Evolutionary conservation across 35 echinoderm and acorn worm genomes (phyloP).

Genomic region (Anneissia japonica): DNA sequence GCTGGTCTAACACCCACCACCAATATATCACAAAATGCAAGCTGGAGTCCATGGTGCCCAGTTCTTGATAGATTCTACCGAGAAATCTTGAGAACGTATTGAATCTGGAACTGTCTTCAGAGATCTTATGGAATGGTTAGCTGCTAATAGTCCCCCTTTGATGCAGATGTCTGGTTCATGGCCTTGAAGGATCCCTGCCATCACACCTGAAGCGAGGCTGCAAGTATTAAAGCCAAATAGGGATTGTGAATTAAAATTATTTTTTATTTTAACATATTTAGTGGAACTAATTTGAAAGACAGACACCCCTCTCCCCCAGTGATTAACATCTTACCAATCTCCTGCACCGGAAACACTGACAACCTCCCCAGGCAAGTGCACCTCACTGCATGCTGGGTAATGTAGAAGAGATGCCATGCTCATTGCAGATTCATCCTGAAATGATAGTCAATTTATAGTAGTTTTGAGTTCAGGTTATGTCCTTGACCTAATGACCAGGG

Average conservation of each 20-base stretch:
- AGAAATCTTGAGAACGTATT: constrained; percentile 32
- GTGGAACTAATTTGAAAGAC: background rate
- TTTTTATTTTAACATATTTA: background rate
- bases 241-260: background rate
- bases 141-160: constrained; percentile 59
- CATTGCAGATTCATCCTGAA: constrained; percentile 6
- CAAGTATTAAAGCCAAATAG: background rate
- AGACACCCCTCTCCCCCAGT: no score
- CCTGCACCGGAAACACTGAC: constrained; percentile 86
- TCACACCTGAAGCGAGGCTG: constrained; percentile 59
- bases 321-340: constrained; percentile 62
- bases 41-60: constrained; percentile 33
- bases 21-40: constrained; percentile 51
- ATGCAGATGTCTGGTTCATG: constrained; percentile 52
- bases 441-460: no score
- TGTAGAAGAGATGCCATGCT: constrained; percentile 71
- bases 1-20: no score
- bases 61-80: constrained; percentile 2
- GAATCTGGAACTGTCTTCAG: constrained; percentile 41
- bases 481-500: no score
- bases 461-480: no score
- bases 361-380: constrained; percentile 5
- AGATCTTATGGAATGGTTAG: constrained; percentile 35
- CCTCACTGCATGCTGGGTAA: constrained; percentile 47
- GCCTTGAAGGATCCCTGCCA: constrained; percentile 45